Conservation (phyloP, 2,797 vertebrate genomes). For the Lycodopsis pacificus region DNA sequence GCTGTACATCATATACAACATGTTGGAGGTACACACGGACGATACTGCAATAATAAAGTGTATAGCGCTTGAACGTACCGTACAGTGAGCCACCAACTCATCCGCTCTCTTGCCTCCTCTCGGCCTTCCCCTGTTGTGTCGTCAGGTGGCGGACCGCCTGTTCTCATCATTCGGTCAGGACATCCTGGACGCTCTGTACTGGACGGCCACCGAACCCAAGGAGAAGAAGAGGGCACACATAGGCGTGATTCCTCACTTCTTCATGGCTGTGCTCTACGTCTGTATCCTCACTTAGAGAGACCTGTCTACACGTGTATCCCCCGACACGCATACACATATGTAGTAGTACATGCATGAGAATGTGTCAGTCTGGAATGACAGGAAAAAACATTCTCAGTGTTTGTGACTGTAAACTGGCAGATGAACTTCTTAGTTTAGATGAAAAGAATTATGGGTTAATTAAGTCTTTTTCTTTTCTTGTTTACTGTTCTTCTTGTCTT, state of each 20-base stretch:
- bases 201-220: constrained; percentile 97
- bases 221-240: constrained; percentile 95
- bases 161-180: constrained; percentile 98
- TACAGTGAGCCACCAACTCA: not conserved
- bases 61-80: not conserved
- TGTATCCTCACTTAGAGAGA: constrained; percentile 88
- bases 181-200: constrained; percentile 96
- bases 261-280: constrained; percentile 98
- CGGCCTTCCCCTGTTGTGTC: not conserved
- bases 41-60: not conserved
- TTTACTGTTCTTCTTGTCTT: not conserved
- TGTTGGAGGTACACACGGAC: constrained; percentile 90
- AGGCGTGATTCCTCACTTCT: constrained; percentile 95
- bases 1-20: constrained; percentile 99
- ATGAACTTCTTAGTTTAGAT: not conserved
- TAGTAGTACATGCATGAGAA: not conserved
- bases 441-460: not conserved
- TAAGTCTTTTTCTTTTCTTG: not conserved
- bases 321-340: not conserved
- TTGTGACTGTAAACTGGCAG: not conserved
- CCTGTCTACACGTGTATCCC: not conserved
- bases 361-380: not conserved
- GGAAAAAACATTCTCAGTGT: not conserved
- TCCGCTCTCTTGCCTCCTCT: not conserved
- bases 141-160: constrained; percentile 94